Evolutionary conservation across 1,140 invertebrate genomes (phyloP), one percentile per base, ranked within the genome.

Genomic region (Callitettix versicolor): DNA sequence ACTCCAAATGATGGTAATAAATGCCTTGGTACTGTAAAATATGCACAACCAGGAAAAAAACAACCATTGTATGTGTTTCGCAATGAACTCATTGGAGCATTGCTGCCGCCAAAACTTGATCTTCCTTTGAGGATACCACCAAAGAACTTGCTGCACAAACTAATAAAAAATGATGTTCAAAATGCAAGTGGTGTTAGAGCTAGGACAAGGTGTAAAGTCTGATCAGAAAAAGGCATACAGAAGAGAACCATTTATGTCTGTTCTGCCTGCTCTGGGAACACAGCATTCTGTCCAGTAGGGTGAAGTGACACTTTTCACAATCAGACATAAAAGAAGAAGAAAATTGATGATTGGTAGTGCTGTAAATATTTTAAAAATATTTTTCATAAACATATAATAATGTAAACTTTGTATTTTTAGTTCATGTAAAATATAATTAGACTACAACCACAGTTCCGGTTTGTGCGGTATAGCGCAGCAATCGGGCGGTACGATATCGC

Each of bases 11-110:
- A n/a, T 18, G 3, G 18, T 57, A 5, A 33, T 51, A 43, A 57
- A 57, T n/a, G 24, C 55, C 17, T 52, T 51, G 14, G 17, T 33
- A 26, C 24, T 52, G 12, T 51, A 52, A 6, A 51, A 51, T 30
- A 17, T 20, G 18, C 18, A 51, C 48, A 17, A 17, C 6, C 5
- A 11, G 17, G 14, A 51, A 17, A 34, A 21, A 15, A 30, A 26
- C 6, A 7, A 33, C 18, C 9, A 9, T 30, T 51, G n/a, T 51
- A 51, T 17, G 48, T 17, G 1, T 51, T 36, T 22, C 33, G 18
- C 33, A 3, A 33, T 12, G 11, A 36, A 2, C 4, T 51, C 5
- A 15, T 51, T 2, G 20, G 36, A 11, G 15, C 21, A 20, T 33
- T 51, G 15, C 33, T 51, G 48, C 34, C 48, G 6, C 30, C 34